A percentile compares a stretch with the other conserved stretches of the same genome.
Evolutionary conservation across 2,888 invertebrate genomes (phyloP).

Genomic region (Oxycera nigricornis): DNA sequence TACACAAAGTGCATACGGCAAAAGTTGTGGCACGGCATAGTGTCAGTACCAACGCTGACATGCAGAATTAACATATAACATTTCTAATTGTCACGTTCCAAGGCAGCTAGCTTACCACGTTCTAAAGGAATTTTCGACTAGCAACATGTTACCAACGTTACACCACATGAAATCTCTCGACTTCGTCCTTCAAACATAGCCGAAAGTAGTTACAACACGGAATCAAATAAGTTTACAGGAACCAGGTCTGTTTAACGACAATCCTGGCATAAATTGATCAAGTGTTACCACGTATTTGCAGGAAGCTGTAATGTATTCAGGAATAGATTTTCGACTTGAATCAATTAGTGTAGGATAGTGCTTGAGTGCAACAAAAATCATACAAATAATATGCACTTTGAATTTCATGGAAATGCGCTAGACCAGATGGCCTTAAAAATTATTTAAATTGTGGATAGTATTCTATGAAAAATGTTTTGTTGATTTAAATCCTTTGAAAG

Average conservation of each 20-base stretch:
- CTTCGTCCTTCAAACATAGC: neutral
- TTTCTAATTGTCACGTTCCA: conserved; percentile 33
- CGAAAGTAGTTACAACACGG: neutral
- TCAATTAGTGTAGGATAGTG: no score
- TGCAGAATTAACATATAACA: conserved; percentile 27
- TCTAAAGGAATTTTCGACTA: neutral
- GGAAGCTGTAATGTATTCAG: no score
- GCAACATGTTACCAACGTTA: conserved; percentile 28
- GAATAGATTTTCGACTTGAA: no score
- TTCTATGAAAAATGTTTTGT: no score
- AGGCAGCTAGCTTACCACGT: conserved; percentile 4
- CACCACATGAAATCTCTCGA: neutral
- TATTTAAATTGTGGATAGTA: no score
- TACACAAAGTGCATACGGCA: neutral
- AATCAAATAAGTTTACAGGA: neutral
- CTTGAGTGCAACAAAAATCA: no score
- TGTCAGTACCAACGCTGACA: neutral
- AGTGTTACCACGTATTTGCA: neutral
- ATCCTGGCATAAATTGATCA: neutral
- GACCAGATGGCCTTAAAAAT: no score
- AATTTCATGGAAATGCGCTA: no score
- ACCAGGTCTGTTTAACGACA: neutral
- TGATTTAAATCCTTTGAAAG: no score
- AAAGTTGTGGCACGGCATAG: neutral
- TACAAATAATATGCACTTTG: no score